Evolutionary conservation across 2,797 vertebrate genomes (phyloP), one percentile per base, ranked within the genome.

Genomic region (Sebastiscus tertius): DNA sequence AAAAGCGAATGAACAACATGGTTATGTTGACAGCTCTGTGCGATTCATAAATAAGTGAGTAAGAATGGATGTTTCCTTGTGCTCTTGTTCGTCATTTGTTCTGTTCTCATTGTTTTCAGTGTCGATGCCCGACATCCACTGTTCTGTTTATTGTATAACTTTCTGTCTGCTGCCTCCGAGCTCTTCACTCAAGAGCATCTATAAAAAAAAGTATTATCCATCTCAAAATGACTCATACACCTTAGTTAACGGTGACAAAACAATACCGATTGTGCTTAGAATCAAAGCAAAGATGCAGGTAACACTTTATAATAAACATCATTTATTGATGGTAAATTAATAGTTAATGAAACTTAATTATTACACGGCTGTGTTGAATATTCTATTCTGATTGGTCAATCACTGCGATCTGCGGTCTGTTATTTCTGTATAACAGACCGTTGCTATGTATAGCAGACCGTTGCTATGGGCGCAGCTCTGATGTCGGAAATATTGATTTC

Each of bases 91-190:
- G 8, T 75, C 74, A 89, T 76, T 90, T 89, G 46, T 82, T 87
- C 39, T 74, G 66, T 0, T 4, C 63, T 66, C 66, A 52, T 78
- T 88, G 77, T 88, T 77, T 82, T 72, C 75, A 58, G 46, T 69
- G 71, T 61, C 61, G 72, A 90, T 77, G 87, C 36, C 69, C 60
- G 64, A 85, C 82, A 80, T 80, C 85, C 68, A 63, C 82, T 81
- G 80, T 39, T 83, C 46, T 72, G 26, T 75, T 84, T 75, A 78
- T 88, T 86, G 84, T 85, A 60, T 79, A 84, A 75, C 68, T 69
- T 81, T 79, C 55, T 6, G 14, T 55, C 83, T 75, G 52, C 69
- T 81, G 77, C 86, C 76, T 88, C 49, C 27, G 0, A 81, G 67
- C 75, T 77, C 64, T 81, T 70, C 65, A 69, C 67, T 77, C 75